A percentile compares a stretch with the other conserved stretches of the same genome.
Conservation (phyloP, 2,797 vertebrate species). For the Danio aesculapii region DNA sequence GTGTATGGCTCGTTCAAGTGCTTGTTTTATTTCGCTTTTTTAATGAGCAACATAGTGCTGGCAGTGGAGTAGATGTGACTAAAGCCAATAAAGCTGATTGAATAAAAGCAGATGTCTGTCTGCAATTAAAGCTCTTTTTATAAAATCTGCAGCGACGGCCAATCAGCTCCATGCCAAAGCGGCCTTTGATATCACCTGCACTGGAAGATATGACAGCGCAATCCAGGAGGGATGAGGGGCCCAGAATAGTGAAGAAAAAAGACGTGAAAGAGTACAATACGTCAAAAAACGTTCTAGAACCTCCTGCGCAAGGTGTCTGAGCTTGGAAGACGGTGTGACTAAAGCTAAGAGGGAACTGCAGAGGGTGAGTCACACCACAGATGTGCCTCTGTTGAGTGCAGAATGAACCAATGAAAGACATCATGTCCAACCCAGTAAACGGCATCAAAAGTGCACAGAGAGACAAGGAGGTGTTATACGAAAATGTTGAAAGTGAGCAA, state of each 20-base stretch:
- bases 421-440: slow-evolving; percentile 46
- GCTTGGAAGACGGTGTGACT: slow-evolving; percentile 64
- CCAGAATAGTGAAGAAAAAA: neutral
- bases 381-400: slow-evolving; percentile 44
- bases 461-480: slow-evolving; percentile 33
- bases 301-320: slow-evolving; percentile 66
- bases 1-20: slow-evolving; percentile 56
- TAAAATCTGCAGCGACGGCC: slow-evolving; percentile 68
- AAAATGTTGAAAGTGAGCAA: slow-evolving; percentile 51
- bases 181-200: slow-evolving; percentile 73
- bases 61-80: slow-evolving; percentile 73
- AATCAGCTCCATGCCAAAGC: slow-evolving; percentile 41
- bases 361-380: slow-evolving; percentile 42
- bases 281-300: slow-evolving; percentile 71
- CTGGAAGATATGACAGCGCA: slow-evolving; percentile 67
- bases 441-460: slow-evolving; percentile 59
- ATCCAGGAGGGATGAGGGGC: slow-evolving; percentile 8
- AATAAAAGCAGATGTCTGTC: slow-evolving; percentile 77
- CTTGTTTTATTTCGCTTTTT: slow-evolving; percentile 61
- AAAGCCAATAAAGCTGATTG: slow-evolving; percentile 74
- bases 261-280: slow-evolving; percentile 53
- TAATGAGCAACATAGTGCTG: slow-evolving; percentile 67
- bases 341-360: slow-evolving; percentile 45
- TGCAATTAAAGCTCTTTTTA: slow-evolving; percentile 69
- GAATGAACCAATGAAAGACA: slow-evolving; percentile 54